A percentile compares a stretch with the other conserved stretches of the same genome.
Evolutionary conservation across 2,113 vertebrate genomes (phyloP).

Genomic region (Prietella phreatophila): DNA sequence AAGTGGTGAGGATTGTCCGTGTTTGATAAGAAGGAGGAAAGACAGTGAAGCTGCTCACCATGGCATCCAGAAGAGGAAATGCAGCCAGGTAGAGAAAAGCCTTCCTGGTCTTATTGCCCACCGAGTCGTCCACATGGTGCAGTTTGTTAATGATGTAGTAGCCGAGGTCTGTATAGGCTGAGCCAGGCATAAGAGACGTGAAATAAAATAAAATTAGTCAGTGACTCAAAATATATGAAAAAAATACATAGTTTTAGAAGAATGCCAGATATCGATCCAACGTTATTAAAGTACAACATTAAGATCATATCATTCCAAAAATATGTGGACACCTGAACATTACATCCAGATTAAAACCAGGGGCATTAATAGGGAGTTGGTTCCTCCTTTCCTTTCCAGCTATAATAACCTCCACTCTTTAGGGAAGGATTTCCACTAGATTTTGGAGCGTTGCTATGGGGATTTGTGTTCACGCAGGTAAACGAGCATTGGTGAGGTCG

Average conservation of each 20-base stretch:
- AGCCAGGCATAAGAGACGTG: constrained; percentile 38
- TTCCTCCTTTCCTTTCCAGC: neutral
- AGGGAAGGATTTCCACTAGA: neutral
- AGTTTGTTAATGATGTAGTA: constrained; percentile 91
- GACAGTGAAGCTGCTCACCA: constrained; percentile 73
- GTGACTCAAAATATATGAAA: neutral
- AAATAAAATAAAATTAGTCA: constrained; percentile 14
- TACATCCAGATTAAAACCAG: neutral
- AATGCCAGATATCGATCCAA: neutral
- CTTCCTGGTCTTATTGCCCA: constrained; percentile 84
- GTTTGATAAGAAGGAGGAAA: neutral
- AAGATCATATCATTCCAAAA: neutral
- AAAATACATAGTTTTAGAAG: neutral
- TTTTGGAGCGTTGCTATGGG: neutral
- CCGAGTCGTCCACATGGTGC: constrained; percentile 88
- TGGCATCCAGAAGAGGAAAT: constrained; percentile 88
- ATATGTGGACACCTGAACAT: neutral
- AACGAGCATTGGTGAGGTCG: neutral
- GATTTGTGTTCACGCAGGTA: neutral
- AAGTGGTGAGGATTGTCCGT: neutral
- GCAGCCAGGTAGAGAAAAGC: constrained; percentile 87
- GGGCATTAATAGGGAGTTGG: neutral
- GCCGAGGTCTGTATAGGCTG: constrained; percentile 85
- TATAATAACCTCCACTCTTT: neutral
- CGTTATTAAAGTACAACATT: neutral